A percentile compares a stretch with the other conserved stretches of the same genome.
These are phyloP conservation scores for Rousettus leschenaultii DNA, from an alignment of 2,113 vertebrate genomes.

Conservation along the genomic window DNA sequence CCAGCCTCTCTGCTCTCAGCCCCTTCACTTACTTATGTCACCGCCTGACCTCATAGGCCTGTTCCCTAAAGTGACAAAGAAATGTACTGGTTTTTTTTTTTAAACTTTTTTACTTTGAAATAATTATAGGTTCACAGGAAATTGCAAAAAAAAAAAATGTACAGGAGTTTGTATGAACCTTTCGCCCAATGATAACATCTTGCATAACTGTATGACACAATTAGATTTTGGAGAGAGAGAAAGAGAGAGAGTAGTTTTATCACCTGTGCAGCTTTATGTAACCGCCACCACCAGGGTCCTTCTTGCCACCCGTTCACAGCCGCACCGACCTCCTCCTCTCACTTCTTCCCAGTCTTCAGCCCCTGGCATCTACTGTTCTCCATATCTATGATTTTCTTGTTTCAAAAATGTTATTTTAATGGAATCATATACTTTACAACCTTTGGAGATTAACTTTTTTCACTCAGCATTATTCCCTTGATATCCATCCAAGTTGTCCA, in stretches of 20 bases:
- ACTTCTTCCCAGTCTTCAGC: background rate
- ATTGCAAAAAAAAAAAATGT: background rate
- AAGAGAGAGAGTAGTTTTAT: background rate
- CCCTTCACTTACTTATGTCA: background rate
- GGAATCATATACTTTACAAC: background rate
- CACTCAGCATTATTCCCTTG: background rate
- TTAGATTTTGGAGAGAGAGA: background rate
- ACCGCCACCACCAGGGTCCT: background rate
- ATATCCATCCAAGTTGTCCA: background rate
- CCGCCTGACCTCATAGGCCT: background rate
- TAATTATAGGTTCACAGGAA: background rate
- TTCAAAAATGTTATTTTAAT: constrained; percentile 8
- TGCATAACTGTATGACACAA: background rate
- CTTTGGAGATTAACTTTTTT: background rate
- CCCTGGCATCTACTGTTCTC: background rate
- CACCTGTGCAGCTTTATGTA: background rate
- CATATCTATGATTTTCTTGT: background rate
- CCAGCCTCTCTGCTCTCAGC: background rate
- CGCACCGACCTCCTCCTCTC: background rate
- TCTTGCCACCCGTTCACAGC: background rate
- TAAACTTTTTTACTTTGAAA: background rate
- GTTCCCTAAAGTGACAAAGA: background rate
- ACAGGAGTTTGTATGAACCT: background rate
- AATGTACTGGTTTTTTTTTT: background rate
- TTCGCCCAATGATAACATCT: background rate